A percentile compares a stretch with the other conserved stretches of the same genome.
Evolutionary conservation across 2,113 vertebrate genomes (phyloP).

Genomic region (Puma concolor): DNA sequence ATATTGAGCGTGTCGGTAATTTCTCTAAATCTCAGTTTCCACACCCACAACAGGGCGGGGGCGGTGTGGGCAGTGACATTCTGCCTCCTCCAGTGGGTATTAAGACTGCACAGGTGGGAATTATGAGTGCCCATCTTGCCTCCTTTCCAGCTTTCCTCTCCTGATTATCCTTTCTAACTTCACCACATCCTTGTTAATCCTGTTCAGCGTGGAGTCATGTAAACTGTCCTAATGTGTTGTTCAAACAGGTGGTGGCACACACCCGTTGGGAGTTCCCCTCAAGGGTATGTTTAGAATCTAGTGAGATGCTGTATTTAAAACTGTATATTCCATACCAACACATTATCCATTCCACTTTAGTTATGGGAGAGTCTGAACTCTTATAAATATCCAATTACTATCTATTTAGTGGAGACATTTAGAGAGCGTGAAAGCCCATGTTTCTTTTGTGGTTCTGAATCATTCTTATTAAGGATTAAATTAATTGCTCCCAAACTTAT

Average conservation of each 20-base stretch:
- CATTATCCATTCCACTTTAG: background rate
- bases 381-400: conserved; percentile 65
- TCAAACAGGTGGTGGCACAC: background rate
- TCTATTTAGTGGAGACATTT: conserved; percentile 49
- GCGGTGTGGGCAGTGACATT: background rate
- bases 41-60: background rate
- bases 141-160: background rate
- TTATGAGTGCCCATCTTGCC: rapidly evolving
- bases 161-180: background rate
- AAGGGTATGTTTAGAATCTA: conserved; percentile 10
- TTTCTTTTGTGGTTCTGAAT: conserved; percentile 73
- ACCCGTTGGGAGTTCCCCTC: background rate
- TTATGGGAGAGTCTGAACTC: background rate
- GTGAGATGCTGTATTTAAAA: conserved; percentile 21
- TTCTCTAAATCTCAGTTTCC: background rate
- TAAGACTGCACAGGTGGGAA: background rate
- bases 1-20: background rate
- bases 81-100: rapidly evolving
- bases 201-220: background rate
- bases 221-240: background rate
- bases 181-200: background rate
- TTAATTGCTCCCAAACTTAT: conserved; percentile 81
- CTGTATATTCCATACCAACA: background rate
- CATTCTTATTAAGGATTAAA: conserved; percentile 80
- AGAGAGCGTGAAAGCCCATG: conserved; percentile 50